A percentile compares a stretch with the other conserved stretches of the same genome.
These are phyloP conservation scores for Meloe dianella DNA, from an alignment of 2,888 invertebrate species.

Conservation along the genomic window DNA sequence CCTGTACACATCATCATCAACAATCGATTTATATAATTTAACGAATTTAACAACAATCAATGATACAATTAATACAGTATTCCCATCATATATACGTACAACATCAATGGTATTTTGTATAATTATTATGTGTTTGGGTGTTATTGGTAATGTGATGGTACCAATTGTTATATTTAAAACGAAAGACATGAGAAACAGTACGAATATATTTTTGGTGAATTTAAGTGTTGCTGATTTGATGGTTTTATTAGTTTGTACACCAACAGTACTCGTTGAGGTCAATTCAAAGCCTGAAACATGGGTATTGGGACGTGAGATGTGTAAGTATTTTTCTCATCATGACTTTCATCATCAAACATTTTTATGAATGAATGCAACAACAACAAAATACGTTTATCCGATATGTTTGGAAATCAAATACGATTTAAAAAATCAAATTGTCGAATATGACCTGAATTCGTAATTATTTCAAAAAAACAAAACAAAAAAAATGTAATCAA, in stretches of 20 bases:
- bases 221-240: conserved; percentile 91
- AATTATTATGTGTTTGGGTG: conserved; percentile 86
- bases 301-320: conserved; percentile 90
- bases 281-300: conserved; percentile 91
- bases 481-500: neutral
- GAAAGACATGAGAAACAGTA: conserved; percentile 93
- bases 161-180: conserved; percentile 90
- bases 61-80: conserved; percentile 56
- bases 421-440: too few species aligned
- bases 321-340: conserved; percentile 75
- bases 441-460: neutral
- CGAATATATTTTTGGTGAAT: conserved; percentile 93
- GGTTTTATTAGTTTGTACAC: conserved; percentile 90
- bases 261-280: conserved; percentile 92
- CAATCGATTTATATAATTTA: conserved; percentile 39
- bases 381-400: too few species aligned
- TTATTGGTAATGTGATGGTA: conserved; percentile 92
- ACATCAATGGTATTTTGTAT: conserved; percentile 89
- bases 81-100: conserved; percentile 85
- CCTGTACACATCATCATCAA: conserved; percentile 44
- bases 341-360: too few species aligned
- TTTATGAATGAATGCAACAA: too few species aligned
- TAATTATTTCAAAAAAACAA: neutral
- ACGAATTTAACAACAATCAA: conserved; percentile 44
- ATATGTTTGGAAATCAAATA: too few species aligned